These are phyloP conservation scores for Colletes gigas DNA, from an alignment of 1,140 invertebrate species.

Conservation along the genomic window DNA sequence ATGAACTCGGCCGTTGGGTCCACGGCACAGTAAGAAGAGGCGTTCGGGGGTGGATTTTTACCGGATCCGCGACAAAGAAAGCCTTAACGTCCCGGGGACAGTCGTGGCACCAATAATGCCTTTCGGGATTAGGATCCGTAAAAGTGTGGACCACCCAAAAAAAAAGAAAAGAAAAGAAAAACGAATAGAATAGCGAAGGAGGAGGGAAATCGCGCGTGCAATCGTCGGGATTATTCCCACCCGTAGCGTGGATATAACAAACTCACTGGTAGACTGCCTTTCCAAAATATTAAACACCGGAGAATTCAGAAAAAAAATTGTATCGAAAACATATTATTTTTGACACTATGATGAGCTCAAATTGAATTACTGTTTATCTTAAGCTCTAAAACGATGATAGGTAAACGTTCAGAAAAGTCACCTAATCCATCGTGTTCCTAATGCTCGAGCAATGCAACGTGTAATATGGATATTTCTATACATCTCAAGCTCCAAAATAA, in stretches of 20 bases:
- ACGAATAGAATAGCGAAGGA: background rate
- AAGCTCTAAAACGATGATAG: no score
- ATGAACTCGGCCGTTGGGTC: conserved; percentile 28
- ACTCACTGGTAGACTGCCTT: background rate
- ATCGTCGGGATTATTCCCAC: conserved; percentile 58
- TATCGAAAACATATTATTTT: no score
- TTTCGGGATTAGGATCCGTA: conserved; percentile 70
- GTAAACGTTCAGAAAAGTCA: no score
- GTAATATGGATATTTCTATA: no score
- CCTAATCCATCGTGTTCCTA: no score
- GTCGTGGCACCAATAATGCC: conserved; percentile 75
- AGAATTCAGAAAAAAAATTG: no score
- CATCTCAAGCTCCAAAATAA: no score
- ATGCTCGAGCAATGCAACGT: no score
- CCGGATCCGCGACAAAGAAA: conserved; percentile 58
- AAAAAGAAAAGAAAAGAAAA: conserved; percentile 31
- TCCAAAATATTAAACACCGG: no score
- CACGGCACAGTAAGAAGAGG: conserved; percentile 61
- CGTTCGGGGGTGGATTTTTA: conserved; percentile 53
- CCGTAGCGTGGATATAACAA: background rate
- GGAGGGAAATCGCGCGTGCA: conserved; percentile 63
- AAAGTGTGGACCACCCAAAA: conserved; percentile 71
- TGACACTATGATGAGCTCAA: no score
- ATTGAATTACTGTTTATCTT: no score
- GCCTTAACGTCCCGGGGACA: conserved; percentile 64